Evolutionary conservation across 2,888 invertebrate genomes (phyloP).

Genomic region (Phyllotreta striolata): DNA sequence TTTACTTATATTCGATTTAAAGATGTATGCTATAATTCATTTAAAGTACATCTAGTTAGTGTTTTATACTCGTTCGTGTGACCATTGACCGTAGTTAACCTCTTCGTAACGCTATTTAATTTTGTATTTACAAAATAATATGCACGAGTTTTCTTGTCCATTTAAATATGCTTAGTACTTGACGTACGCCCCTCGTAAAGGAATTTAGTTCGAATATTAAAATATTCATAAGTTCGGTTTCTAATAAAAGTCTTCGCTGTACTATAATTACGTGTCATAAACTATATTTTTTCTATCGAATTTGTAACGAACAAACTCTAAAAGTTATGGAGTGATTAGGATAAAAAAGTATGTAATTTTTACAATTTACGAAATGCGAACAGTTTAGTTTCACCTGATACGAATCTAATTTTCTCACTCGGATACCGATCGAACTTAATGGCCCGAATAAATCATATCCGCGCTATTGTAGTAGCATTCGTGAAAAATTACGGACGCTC

Average conservation of each 20-base stretch:
- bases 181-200: too few relatives aligned
- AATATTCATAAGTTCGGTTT: too few relatives aligned
- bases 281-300: too few relatives aligned
- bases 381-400: conserved; percentile 12
- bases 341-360: too few relatives aligned
- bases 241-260: too few relatives aligned
- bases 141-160: conserved; percentile 30
- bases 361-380: neutral
- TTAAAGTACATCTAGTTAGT: conserved; percentile 37
- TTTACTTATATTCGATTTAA: conserved; percentile 29
- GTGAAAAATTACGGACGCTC: too few relatives aligned
- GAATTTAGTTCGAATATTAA: too few relatives aligned
- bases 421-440: conserved; percentile 14
- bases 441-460: conserved; percentile 10
- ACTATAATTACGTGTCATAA: too few relatives aligned
- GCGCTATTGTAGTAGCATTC: neutral
- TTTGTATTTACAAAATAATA: conserved; percentile 43
- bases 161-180: too few relatives aligned
- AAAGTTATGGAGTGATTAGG: too few relatives aligned
- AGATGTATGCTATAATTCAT: conserved; percentile 34
- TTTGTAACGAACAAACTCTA: too few relatives aligned
- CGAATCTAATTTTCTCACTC: conserved; percentile 4
- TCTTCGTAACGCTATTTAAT: conserved; percentile 46
- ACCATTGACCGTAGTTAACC: conserved; percentile 51
- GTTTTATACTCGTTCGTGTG: conserved; percentile 46